These are phyloP conservation scores for Drosophila chauvacae DNA, from an alignment of 1,140 invertebrate species.

Conservation along the genomic window DNA sequence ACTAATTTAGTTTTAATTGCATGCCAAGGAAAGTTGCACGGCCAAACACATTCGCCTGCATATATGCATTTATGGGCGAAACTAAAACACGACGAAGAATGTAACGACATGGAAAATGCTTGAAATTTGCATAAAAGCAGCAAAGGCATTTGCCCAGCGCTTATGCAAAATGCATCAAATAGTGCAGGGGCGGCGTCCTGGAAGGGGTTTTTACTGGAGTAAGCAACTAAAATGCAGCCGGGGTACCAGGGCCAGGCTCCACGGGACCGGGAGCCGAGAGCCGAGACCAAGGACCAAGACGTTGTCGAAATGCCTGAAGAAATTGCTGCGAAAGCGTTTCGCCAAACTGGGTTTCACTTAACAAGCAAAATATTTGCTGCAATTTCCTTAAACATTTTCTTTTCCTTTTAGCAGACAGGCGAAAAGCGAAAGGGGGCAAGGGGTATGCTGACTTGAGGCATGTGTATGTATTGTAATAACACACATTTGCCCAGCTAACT, in stretches of 20 bases:
- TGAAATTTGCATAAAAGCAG: slow-evolving; percentile 81
- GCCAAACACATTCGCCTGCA: slow-evolving; percentile 31
- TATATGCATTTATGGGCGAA: slow-evolving; percentile 47
- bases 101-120: slow-evolving; percentile 80
- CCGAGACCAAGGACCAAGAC: slow-evolving; percentile 43
- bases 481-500: slow-evolving; percentile 62
- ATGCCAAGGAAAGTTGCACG: slow-evolving; percentile 53
- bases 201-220: slow-evolving; percentile 28
- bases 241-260: slow-evolving; percentile 18
- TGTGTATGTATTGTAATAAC: slow-evolving; percentile 43
- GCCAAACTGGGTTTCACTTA: slow-evolving; percentile 79
- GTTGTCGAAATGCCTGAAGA: slow-evolving; percentile 73
- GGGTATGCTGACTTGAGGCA: slow-evolving; percentile 23
- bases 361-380: slow-evolving; percentile 83
- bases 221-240: slow-evolving; percentile 59
- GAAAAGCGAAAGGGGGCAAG: not conserved
- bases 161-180: slow-evolving; percentile 81
- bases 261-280: slow-evolving; percentile 4
- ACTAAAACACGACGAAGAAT: slow-evolving; percentile 65
- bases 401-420: slow-evolving; percentile 42
- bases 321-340: slow-evolving; percentile 70
- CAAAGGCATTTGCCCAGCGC: slow-evolving; percentile 80
- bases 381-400: slow-evolving; percentile 83
- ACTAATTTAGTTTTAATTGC: slow-evolving; percentile 83
- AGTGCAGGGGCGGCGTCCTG: slow-evolving; percentile 15